These are phyloP conservation scores for Paragorgia papillata DNA, from an alignment of 92 coral and sea anemone species.

Conservation along the genomic window DNA sequence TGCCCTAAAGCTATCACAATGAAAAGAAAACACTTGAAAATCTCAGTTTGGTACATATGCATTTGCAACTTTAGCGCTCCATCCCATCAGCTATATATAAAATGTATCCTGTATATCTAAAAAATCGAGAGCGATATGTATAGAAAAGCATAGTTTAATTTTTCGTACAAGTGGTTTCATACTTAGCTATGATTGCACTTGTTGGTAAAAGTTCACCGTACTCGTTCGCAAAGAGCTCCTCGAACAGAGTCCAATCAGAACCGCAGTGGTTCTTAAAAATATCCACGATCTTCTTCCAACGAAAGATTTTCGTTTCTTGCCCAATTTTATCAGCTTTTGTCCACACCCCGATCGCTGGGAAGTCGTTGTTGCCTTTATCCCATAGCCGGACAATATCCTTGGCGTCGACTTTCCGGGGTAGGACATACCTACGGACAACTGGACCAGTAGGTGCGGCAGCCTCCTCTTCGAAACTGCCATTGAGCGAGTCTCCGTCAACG, in stretches of 20 bases:
- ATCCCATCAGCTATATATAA: too few relatives aligned
- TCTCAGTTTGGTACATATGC: too few relatives aligned
- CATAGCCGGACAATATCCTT: conserved; percentile 92
- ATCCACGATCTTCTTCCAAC: conserved; percentile 99
- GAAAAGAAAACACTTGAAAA: too few relatives aligned
- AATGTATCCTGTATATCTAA: too few relatives aligned
- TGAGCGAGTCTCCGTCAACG: conserved; percentile 37
- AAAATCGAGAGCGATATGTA: too few relatives aligned
- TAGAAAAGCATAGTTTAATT: not conserved
- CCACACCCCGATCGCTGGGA: conserved; percentile 92
- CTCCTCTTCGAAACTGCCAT: conserved; percentile 1
- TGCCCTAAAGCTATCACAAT: too few relatives aligned
- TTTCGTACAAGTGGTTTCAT: conserved; percentile 55
- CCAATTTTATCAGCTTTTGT: conserved; percentile 96
- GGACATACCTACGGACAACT: conserved; percentile 24
- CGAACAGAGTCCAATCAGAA: conserved; percentile 88
- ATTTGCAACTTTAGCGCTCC: too few relatives aligned
- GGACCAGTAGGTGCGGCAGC: conserved; percentile 14
- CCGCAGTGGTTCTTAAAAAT: conserved; percentile 92
- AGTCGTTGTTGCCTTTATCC: conserved; percentile 90
- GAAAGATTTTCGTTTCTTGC: conserved; percentile 94
- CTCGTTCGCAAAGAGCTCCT: conserved; percentile 74
- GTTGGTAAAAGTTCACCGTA: conserved; percentile 92
- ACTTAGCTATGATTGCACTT: conserved; percentile 90
- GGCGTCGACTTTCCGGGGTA: conserved; percentile 71